Base-by-base conservation (phyloP, 2,888 invertebrate species). In the Drosophila niveifrons region DNA sequence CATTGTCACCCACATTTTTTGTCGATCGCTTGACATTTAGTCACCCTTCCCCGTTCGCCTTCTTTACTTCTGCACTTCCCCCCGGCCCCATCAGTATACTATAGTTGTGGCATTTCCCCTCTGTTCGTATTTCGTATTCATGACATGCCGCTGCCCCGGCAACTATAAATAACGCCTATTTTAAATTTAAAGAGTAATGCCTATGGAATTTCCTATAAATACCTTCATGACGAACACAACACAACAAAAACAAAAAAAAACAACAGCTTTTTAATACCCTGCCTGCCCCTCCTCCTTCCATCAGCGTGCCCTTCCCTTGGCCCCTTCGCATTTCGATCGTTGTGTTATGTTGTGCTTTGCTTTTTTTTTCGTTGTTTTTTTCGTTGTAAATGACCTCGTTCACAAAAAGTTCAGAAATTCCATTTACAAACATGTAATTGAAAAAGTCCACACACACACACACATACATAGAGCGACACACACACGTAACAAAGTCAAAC, bases 391-490 rank as follows among this genome's bases (percentile, higher is more conserved):
- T 87, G 85, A 85, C 85, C 85, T 85, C 85, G 87, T 87, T 82
- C 80, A 84, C 74, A 82, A 84, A 82, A 79, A 84, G 84, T 80
- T 84, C 82, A 75, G 74, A 84, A 85, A 85, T 84, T 78, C 82
- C 83, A 85, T 85, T 84, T 84, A 85, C 82, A 85, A 83, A 80
- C 76, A 78, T 83, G 86, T 84, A 85, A 87, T 84, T 85, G 87
- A 85, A 85, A 85, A 84, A 86, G 67, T 73, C 77, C 75, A 83
- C 67, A 57, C 18, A 59, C 11, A 65, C 57, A 73, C 58, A 82
- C 67, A 66, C 51, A 31, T n/a, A 39, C 53, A 71, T 48, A 70
- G 59, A 51, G 23, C 62, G 48, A 68, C 41, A 68, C 56, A 50
- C 31, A 48, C 39, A 59, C 46, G 48, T 66, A 48, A 75, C 71